A percentile compares a stretch with the other conserved stretches of the same genome.
Evolutionary conservation across 1,140 invertebrate species (phyloP).

Genomic region (Drosophila ananassae): DNA sequence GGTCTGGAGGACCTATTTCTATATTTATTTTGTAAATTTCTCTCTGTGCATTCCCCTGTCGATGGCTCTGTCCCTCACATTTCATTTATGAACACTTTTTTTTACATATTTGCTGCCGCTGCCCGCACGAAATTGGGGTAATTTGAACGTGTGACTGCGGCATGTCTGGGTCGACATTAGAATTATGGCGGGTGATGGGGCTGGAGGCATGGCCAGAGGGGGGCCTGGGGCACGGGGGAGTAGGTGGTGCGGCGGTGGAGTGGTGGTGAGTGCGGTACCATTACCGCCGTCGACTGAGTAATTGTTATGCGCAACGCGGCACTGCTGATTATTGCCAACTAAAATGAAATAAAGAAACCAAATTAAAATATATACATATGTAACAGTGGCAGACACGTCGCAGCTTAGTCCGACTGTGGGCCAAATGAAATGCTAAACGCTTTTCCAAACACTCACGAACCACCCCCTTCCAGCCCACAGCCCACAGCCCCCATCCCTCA

Average conservation of each 20-base stretch:
- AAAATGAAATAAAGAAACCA: constrained; percentile 79
- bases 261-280: constrained; percentile 37
- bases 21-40: not conserved
- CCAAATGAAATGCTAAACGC: constrained; percentile 57
- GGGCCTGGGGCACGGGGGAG: not conserved
- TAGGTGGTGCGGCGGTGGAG: not conserved
- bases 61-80: constrained; percentile 64
- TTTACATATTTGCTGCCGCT: constrained; percentile 68
- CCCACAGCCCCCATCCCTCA: no score
- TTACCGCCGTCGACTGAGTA: constrained; percentile 44
- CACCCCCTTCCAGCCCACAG: not conserved
- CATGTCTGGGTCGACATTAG: constrained; percentile 62
- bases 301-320: constrained; percentile 70
- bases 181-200: constrained; percentile 59
- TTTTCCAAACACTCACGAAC: constrained; percentile 50
- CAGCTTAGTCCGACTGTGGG: constrained; percentile 48
- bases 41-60: constrained; percentile 10
- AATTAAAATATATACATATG: constrained; percentile 70
- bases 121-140: constrained; percentile 79
- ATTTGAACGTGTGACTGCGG: constrained; percentile 78
- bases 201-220: constrained; percentile 1
- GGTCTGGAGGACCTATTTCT: not conserved
- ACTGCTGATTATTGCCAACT: constrained; percentile 80
- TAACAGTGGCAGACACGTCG: constrained; percentile 44
- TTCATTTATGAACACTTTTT: constrained; percentile 76